Evolutionary conservation across 2,797 vertebrate genomes (phyloP), one percentile per base, ranked within the genome.

Genomic region (Xyrichtys novacula): DNA sequence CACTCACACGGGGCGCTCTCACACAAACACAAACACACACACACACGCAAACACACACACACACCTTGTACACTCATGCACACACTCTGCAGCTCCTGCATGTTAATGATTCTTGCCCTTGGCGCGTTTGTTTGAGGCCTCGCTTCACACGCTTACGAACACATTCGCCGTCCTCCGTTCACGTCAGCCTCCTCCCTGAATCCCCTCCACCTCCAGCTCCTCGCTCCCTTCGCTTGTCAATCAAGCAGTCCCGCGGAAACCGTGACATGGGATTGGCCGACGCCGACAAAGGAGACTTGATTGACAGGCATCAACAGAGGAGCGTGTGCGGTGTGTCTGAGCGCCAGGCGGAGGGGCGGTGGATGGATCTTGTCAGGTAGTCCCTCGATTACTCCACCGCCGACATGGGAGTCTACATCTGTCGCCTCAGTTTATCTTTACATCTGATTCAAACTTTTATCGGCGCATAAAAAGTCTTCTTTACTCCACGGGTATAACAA

Each of bases 51-150:
- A 59, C 70, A 26, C 66, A 47, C 39, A 71, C 65, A 42, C 46
- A 42, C 56, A 31, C 7, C 14, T 12, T 12, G 32, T 34, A 28
- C 12, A 54, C 11, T 20, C 34, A 40, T 6, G 23, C 54, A 53
- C 73, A 63, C 77, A 32, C 66, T 55, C 59, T 11, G 50, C 61
- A 80, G 64, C 76, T 20, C 4, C 76, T 76, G 80, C 78, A 87
- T 88, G 71, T 74, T 85, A 86, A 87, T 83, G 74, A 76, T 76
- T 81, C 68, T 66, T 57, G 73, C 75, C 84, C 74, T 66, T 71
- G 75, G 75, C 49, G 17, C 46, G 3, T 80, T 84, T 84, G 68
- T 85, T 78, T 74, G 62, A 80, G 74, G 53, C 77, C 65, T 76
- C 0, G 10, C 34, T 71, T 73, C 65, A 63, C 76, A 71, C 61